Percentiles rank a stretch among this genome's conserved stretches.
phyloP scores from a whole-genome alignment of 2,888 invertebrate species.

The Ligdia adustata region DNA sequence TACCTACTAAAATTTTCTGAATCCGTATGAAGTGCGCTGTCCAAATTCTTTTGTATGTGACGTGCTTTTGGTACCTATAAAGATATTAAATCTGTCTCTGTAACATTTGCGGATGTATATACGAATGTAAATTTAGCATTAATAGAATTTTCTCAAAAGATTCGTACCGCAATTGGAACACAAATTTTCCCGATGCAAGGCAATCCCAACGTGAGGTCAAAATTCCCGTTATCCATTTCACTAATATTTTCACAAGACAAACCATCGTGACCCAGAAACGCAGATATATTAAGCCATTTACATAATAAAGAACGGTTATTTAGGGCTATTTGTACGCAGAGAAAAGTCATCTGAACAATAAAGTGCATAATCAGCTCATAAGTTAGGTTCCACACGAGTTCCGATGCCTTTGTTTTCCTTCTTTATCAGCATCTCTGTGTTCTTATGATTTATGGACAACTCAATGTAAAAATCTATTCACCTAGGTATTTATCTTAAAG shows the following conservation, averaged over 20 bases:
- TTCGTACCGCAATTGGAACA: not conserved
- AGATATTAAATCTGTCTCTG: no score
- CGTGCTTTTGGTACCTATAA: no score
- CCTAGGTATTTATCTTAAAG: conserved; percentile 4
- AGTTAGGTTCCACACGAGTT: conserved; percentile 44
- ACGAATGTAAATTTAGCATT: no score
- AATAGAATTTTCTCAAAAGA: no score
- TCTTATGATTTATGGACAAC: conserved; percentile 19
- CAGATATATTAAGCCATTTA: conserved; percentile 61
- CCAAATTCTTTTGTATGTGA: no score
- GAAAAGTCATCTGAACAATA: conserved; percentile 60
- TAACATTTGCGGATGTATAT: no score
- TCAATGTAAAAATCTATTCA: conserved; percentile 18
- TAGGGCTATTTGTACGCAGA: conserved; percentile 64
- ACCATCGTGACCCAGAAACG: conserved; percentile 37
- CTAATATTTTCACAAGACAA: conserved; percentile 24
- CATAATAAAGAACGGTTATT: conserved; percentile 61
- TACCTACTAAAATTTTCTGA: no score
- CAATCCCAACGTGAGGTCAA: conserved; percentile 10
- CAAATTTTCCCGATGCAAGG: not conserved
- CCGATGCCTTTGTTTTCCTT: conserved; percentile 45
- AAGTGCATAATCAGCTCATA: conserved; percentile 67
- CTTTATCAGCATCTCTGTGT: conserved; percentile 31
- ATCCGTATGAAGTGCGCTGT: no score
- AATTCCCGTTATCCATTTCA: conserved; percentile 20